These are phyloP conservation scores for Crotalus viridis DNA, from an alignment of 2,113 vertebrate species.

Conservation along the genomic window DNA sequence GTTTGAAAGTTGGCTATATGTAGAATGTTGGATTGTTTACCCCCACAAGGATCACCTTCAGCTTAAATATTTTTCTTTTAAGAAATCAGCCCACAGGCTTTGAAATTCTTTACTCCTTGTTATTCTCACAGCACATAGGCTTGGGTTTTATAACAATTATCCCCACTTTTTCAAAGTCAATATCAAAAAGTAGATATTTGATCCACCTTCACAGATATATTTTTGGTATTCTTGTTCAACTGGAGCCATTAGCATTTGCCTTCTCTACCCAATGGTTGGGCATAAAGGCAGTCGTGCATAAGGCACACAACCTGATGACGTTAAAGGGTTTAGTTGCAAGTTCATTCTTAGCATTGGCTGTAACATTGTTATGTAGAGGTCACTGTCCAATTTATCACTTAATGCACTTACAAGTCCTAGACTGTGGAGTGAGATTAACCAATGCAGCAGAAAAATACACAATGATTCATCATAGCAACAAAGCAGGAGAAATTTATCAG, in stretches of 20 bases:
- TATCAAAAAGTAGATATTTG: not conserved
- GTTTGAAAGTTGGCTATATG: constrained; percentile 30
- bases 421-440: constrained; percentile 50
- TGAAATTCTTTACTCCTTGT: constrained; percentile 9
- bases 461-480: constrained; percentile 61
- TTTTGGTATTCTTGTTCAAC: constrained; percentile 23
- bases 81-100: not conserved
- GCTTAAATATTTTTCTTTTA: constrained; percentile 5
- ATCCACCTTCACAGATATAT: not conserved
- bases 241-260: not conserved
- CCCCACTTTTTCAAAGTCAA: constrained; percentile 18
- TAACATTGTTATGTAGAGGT: constrained; percentile 25
- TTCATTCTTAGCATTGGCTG: not conserved
- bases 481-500: constrained; percentile 49
- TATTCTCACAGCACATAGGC: not conserved
- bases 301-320: constrained; percentile 19
- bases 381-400: constrained; percentile 41
- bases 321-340: constrained; percentile 31
- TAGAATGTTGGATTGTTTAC: constrained; percentile 35
- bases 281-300: not conserved
- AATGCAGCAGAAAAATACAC: constrained; percentile 30
- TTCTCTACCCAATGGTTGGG: not conserved
- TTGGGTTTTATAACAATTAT: constrained; percentile 18
- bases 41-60: not conserved
- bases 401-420: constrained; percentile 2